Percentiles rank a stretch among this genome's conserved stretches.
Conservation (phyloP, 2,113 vertebrate genomes). For the Dolichallabes microphthalmus region DNA sequence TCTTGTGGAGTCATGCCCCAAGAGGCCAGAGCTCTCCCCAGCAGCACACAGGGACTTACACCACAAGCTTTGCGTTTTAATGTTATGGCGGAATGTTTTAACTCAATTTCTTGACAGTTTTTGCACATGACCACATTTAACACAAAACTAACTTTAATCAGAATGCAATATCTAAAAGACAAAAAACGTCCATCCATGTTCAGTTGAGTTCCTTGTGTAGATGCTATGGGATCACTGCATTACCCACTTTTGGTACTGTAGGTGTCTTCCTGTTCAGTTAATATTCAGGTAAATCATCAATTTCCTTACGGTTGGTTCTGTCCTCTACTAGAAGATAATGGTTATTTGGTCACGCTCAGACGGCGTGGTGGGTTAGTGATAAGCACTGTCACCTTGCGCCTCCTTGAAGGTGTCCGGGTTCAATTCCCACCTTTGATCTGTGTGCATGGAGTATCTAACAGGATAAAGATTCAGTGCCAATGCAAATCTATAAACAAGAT, state of each 20-base stretch:
- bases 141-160: not conserved
- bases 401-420: no score
- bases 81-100: no score
- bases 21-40: no score
- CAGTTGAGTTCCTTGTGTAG: not conserved
- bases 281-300: not conserved
- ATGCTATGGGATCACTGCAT: not conserved
- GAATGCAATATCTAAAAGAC: not conserved
- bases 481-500: not conserved
- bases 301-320: not conserved
- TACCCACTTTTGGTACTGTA: not conserved
- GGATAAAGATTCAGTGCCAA: not conserved
- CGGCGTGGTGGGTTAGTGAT: no score
- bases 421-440: no score
- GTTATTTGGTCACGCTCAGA: no score
- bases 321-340: not conserved
- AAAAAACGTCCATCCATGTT: not conserved
- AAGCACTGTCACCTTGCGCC: no score
- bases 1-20: no score
- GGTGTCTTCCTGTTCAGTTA: not conserved
- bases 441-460: not conserved
- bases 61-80: no score
- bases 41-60: no score
- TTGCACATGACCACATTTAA: not conserved
- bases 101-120: not conserved